Percentiles rank a stretch among this genome's conserved stretches.
phyloP scores from a whole-genome alignment of 2,113 vertebrate genomes.

The Scytalopus superciliaris region DNA sequence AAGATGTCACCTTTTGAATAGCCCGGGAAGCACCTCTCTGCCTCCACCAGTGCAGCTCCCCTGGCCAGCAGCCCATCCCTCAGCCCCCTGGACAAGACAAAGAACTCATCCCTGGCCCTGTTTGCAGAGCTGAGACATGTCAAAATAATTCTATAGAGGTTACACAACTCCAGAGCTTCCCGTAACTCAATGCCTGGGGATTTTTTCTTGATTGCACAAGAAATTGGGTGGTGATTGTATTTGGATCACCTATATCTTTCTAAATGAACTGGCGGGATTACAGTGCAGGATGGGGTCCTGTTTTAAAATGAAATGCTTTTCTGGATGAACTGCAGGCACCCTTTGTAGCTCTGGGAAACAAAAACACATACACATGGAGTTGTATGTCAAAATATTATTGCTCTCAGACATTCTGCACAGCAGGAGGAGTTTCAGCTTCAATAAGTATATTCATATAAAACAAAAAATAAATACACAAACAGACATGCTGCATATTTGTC shows the following conservation, averaged over 20 bases:
- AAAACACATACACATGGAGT: neutral
- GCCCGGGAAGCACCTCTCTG: neutral
- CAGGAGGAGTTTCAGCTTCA: neutral
- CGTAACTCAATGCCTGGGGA: neutral
- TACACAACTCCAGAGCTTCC: slow-evolving; percentile 15
- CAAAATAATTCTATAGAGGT: neutral
- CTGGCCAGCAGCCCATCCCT: neutral
- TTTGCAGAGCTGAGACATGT: neutral
- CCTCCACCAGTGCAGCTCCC: neutral
- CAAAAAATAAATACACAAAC: neutral
- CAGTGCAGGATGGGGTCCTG: neutral
- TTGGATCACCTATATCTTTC: neutral
- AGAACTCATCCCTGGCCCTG: neutral
- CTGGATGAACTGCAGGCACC: neutral
- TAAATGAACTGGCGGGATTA: neutral
- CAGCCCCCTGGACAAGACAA: neutral
- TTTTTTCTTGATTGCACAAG: slow-evolving; percentile 33
- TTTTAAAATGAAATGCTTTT: neutral
- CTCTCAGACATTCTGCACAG: neutral
- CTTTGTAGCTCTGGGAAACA: neutral
- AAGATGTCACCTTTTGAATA: neutral
- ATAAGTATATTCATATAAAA: neutral
- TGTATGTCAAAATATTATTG: slow-evolving; percentile 4
- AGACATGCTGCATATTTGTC: neutral
- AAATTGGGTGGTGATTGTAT: neutral